Base-by-base conservation (phyloP, 1,140 invertebrate genomes). In the Papilio machaon region DNA sequence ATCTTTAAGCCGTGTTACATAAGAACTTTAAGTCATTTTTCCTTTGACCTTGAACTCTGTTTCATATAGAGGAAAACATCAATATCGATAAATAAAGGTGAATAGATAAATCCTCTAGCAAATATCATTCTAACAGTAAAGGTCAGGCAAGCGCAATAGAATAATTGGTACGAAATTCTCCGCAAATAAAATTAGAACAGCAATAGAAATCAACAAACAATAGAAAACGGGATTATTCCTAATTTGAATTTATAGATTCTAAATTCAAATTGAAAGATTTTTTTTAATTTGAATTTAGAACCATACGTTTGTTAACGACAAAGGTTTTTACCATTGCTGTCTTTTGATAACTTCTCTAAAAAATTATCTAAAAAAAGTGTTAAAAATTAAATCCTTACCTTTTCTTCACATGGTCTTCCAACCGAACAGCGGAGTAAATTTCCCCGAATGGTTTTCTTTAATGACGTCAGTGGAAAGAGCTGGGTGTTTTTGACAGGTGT, bases 401-500 rank as follows among this genome's bases (percentile, higher is more conserved):
- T 67, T 82, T 79, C 81, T 84, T 90, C 83, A 90, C 90, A 91
- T 91, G 81, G 67, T 90, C 86, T 87, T 83, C 74, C 35, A 49
- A 74, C 73, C 23, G 73, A 81, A 81, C 81, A 80, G 79, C 74
- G 30, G 80, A 80, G 73, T 58, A 84, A 82, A 82, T 83, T 82
- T 82, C 82, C 60, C 81, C 67, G 77, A 79, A 54, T 49, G 47
- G 77, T 73, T 83, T 84, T 86, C 49, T 52, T 70, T 79, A 73
- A 81, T 91, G 89, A 91, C 89, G 89, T 91, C 90, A 90, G 84
- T 79, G 78, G 77, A 82, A 60, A 67, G 83, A 81, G 89, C 83
- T 87, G 87, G 85, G 81, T 87, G 86, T 83, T 83, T 91, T 90
- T 91, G 88, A 90, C 89, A 89, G 85, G 81, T 87, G 88, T 88